These are phyloP conservation scores for Thelaira solivaga DNA, from an alignment of 2,888 invertebrate species.

Conservation along the genomic window DNA sequence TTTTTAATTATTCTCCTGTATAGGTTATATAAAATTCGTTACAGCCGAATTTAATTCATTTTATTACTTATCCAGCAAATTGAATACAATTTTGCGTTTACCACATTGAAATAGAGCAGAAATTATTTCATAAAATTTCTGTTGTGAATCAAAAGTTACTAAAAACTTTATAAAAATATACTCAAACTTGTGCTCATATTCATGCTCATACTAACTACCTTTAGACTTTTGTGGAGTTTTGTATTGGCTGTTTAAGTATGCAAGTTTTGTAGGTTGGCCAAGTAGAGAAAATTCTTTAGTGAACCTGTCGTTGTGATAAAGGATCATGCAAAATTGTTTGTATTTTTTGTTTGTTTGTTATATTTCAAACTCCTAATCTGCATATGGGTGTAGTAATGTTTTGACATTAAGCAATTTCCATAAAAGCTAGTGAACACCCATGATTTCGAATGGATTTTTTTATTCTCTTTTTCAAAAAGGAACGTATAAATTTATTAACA, in stretches of 20 bases:
- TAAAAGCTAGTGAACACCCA: conserved; percentile 51
- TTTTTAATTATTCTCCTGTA: no score
- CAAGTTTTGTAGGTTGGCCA: conserved; percentile 13
- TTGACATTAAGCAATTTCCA: conserved; percentile 60
- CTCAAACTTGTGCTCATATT: no score
- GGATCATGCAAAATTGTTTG: conserved; percentile 44
- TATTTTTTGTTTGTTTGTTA: conserved; percentile 16
- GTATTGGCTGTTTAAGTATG: conserved; percentile 10
- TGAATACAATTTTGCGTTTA: conserved; percentile 31
- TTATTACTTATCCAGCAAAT: no score
- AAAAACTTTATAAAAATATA: no score
- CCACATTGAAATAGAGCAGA: conserved; percentile 48
- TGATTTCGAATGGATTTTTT: conserved; percentile 15
- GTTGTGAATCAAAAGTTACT: neutral
- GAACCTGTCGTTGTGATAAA: conserved; percentile 58
- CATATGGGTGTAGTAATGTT: conserved; percentile 57
- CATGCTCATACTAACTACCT: conserved; percentile 16
- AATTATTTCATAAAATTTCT: conserved; percentile 41
- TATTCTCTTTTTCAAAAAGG: no score
- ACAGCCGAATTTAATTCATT: no score
- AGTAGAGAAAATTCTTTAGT: conserved; percentile 12
- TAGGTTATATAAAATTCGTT: no score
- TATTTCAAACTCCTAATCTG: conserved; percentile 56
- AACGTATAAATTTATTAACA: neutral
- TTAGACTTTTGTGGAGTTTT: neutral